phyloP scores from a whole-genome alignment of 2,888 invertebrate genomes.

The Watsonalla binaria region DNA sequence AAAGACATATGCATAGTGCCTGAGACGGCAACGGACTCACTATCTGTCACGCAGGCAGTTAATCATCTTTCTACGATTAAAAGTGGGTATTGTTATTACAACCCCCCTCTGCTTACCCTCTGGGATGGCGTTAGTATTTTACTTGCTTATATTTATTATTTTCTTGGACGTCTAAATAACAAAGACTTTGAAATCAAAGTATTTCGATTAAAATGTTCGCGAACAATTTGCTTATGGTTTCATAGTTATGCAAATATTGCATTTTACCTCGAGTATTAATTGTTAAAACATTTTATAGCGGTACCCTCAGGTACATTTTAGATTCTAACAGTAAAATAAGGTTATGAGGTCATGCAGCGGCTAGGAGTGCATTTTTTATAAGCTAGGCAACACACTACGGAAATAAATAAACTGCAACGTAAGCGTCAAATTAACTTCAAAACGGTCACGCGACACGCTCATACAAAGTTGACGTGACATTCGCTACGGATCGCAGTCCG shows the following conservation, averaged over 20 bases:
- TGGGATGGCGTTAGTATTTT: too few species aligned
- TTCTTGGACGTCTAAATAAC: not conserved
- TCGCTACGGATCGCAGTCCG: conserved; percentile 17
- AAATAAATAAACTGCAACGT: conserved; percentile 50
- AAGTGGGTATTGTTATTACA: too few species aligned
- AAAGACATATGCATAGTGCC: too few species aligned
- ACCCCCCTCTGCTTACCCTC: too few species aligned
- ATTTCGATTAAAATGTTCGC: too few species aligned
- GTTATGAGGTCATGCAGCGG: conserved; percentile 35
- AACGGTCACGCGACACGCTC: conserved; percentile 37
- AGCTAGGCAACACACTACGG: conserved; percentile 37
- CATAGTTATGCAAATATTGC: not conserved
- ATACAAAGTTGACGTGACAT: conserved; percentile 30
- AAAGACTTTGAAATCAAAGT: not conserved
- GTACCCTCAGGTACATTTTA: conserved; percentile 6
- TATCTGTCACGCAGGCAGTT: too few species aligned
- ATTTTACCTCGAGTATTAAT: not conserved
- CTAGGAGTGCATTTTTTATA: conserved; percentile 43
- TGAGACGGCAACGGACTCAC: too few species aligned
- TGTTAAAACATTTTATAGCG: conserved; percentile 12
- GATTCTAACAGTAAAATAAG: conserved; percentile 23
- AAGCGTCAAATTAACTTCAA: conserved; percentile 48
- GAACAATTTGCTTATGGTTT: too few species aligned
- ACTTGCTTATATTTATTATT: not conserved
- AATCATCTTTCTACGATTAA: too few species aligned